Base-by-base conservation (phyloP, 2,888 invertebrate genomes). In the Leptinotarsa juncta region DNA sequence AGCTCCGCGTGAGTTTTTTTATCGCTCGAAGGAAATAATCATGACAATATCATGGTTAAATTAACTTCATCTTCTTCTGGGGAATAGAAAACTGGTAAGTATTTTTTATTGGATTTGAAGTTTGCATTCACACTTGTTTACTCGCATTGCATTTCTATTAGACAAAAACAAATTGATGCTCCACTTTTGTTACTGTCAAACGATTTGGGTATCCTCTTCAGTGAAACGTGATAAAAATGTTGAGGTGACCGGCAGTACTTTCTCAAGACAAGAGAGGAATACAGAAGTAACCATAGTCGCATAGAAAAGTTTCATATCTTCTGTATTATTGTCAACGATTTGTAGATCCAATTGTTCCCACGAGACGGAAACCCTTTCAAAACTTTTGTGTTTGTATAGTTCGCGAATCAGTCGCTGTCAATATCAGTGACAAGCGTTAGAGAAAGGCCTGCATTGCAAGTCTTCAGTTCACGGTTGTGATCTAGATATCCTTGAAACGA, bases 181-280 rank as follows among this genome's bases (percentile, higher is more conserved):
- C 69, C 48, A 69, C 69, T 69, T 69, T 69, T 48, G 60, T 16
- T 20, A 16, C 48, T 32, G 4, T 69, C 48, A 18, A 60, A 55
- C 20, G 55, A 57, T 69, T 69, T 69, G 20, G 69, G 57, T 69
- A 57, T 55, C 57, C 69, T 68, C n/a, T 68, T 68, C 42, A 55
- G 42, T n/a, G 3, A 60, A 23, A 69, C 69, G 69, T 69, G 69
- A 69, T 49, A 15, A 20, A 57, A 55, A 69, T 69, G 53, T 23
- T 42, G 48, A 69, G 20, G 7, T 55, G 23, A 49, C 32, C 48
- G 66, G 42, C 42, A 10, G 70, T 53, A 75, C 75, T 75, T 75
- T 75, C 75, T 67, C 72, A 65, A 72, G 65, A 72, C 75, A 55
- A 70, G 60, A 49, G 70, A 70, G 53, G 75, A 75, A 75, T 75